Evolutionary conservation across 2,113 vertebrate genomes (phyloP), one percentile per base, ranked within the genome.

Genomic region (Eubucco bourcierii): DNA sequence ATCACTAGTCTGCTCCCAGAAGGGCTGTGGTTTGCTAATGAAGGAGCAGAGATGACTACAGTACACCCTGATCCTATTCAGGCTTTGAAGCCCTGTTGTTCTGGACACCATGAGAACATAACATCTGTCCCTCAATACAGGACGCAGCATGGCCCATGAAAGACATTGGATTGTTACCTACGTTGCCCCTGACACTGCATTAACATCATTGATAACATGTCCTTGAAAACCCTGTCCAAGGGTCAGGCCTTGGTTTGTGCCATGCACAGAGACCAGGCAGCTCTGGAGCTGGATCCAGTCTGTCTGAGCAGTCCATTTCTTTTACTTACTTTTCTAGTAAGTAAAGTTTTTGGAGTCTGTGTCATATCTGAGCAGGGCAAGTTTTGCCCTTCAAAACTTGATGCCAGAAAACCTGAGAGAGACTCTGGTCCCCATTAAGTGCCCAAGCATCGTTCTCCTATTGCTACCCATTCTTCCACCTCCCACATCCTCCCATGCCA

Each of bases 21-120:
- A 41, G 41, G 24, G 23, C 47, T 2, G 2, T 67, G 75, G 80
- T 82, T 88, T 90, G 31, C 76, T 28, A 9, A 15, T 60, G 76
- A 34, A 85, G 83, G 55, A 80, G 72, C 34, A 59, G 46, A 27
- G 19, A 9, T 55, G 67, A 44, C 37, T 83, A n/a, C 1, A 37
- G 15, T 53, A 65, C 41, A 23, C 31, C 28, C 65, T 39, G 66
- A 21, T 80, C 61, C 71, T 13, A 1, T 46, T 87, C n/a, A n/a
- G 47, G 56, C 31, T 39, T 28, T 0, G 0, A 53, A 70, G n/a
- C 27, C n/a, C 18, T 61, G 60, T 58, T 0, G 0, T 44, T 34
- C 46, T 74, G 78, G 60, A 52, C 88, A 52, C 28, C 1, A 4
- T 65, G 64, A 73, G 64, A 88, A 27, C 15, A 7, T 33, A 64